Base-by-base conservation (phyloP, 2,113 vertebrate species). In the Dromaius novaehollandiae region DNA sequence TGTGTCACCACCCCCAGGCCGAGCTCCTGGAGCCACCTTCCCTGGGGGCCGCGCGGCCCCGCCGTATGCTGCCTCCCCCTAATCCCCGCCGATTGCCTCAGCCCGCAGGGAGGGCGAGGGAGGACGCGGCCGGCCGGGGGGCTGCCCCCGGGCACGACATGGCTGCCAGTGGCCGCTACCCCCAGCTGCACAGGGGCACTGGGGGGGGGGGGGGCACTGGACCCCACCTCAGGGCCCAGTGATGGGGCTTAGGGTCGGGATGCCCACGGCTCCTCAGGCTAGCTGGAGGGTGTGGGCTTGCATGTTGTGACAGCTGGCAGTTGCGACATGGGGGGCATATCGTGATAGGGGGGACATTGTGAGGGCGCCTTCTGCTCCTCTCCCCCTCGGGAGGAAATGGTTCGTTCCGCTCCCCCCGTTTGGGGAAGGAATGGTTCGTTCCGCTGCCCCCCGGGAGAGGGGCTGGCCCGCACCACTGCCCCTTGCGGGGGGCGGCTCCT, bases 11-110 rank as follows among this genome's bases (percentile, higher is more conserved):
- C 10, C 12, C 42, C 42, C 42, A 42, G 42, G 42, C 42, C 42
- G 11, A 42, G 42, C 42, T 11, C 42, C 42, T 11, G 42, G 42
- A 42, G 42, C 42, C 42, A 13, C 42, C 42, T 13, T 42, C 42
- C 42, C 44, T 15, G 44, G 14, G 16, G 44, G 44, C 44, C 14
- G 44, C 44, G 14, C 44, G 14, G 44, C 44, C 44, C 44, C 15
- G 32, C 95, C 91, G 95, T 93, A 75, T 92, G 95, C 79, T 50
- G 80, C 93, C 40, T 69, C 28, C 56, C 20, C 51, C 75, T 96
- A 95, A 95, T 93, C 91, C 93, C 36, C 5, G 5, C 55, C 9
- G 68, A 7, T 5, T 6, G 84, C 82, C 58, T n/a, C 56, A 21
- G 56, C 50, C 50, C 25, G 24, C 36, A 30, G 51, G 25, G 50